Conservation (phyloP, 2,797 vertebrate species). For the Tapera naevia region DNA sequence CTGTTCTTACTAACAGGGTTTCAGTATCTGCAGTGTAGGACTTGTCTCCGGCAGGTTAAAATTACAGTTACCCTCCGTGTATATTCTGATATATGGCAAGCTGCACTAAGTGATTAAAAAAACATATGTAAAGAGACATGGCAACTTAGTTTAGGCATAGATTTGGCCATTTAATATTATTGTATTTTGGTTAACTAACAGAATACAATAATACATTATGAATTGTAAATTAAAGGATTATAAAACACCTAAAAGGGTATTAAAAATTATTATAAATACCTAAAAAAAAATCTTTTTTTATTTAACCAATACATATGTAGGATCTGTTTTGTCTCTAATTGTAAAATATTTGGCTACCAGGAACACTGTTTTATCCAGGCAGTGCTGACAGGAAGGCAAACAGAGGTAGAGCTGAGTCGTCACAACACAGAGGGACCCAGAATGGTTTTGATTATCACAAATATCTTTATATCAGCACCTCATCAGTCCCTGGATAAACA, state of each 20-base stretch:
- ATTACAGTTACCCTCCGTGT: not conserved
- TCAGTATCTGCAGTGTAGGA: not conserved
- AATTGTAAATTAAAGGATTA: too few species aligned
- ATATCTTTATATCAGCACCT: not conserved
- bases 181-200: not conserved
- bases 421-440: not conserved
- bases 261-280: not conserved
- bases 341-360: not conserved
- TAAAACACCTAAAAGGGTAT: too few species aligned
- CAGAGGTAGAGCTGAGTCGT: not conserved
- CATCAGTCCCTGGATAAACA: not conserved
- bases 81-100: not conserved
- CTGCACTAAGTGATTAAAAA: not conserved
- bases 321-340: not conserved
- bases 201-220: too few species aligned
- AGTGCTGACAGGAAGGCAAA: not conserved
- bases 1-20: not conserved
- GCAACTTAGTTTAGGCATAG: not conserved
- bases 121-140: accelerated
- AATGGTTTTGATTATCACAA: not conserved
- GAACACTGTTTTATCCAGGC: not conserved
- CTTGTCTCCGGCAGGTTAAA: not conserved
- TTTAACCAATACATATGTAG: not conserved
- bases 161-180: not conserved
- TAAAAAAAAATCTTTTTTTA: not conserved